A percentile compares a stretch with the other conserved stretches of the same genome.
These are phyloP conservation scores for Oncorhynchus keta DNA, from an alignment of 2,113 vertebrate genomes.

Conservation along the genomic window DNA sequence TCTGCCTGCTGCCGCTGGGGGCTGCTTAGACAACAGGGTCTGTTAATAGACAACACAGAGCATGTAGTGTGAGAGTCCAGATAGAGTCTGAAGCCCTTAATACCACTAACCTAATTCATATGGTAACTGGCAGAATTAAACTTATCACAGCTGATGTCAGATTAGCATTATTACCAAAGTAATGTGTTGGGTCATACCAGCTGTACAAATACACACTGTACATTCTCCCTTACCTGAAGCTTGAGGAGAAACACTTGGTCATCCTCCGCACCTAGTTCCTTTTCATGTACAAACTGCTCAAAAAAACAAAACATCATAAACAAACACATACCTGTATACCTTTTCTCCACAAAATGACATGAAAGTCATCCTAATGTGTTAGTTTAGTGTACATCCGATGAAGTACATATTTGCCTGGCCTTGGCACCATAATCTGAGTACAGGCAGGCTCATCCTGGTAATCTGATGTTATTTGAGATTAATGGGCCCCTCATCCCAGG, in stretches of 20 bases:
- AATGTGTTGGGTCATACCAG: not conserved
- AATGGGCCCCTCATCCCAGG: too few species aligned
- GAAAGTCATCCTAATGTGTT: too few species aligned
- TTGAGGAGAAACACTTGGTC: slow-evolving; percentile 87
- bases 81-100: too few species aligned
- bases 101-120: too few species aligned
- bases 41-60: slow-evolving; percentile 46
- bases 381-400: too few species aligned
- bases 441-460: not conserved
- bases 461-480: not conserved
- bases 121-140: too few species aligned
- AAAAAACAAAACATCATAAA: slow-evolving; percentile 23
- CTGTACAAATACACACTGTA: not conserved
- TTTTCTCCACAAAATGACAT: not conserved
- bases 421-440: not conserved
- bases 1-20: slow-evolving; percentile 77
- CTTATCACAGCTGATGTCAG: too few species aligned
- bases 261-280: slow-evolving; percentile 83
- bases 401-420: too few species aligned
- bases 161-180: slow-evolving; percentile 4
- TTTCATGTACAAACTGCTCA: slow-evolving; percentile 84
- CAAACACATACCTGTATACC: not conserved
- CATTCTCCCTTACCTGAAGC: slow-evolving; percentile 72
- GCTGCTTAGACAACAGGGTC: slow-evolving; percentile 81
- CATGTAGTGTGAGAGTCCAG: too few species aligned